Evolutionary conservation across 2,888 invertebrate species (phyloP), one percentile per base, ranked within the genome.

Genomic region (Leptopterna dolabrata): DNA sequence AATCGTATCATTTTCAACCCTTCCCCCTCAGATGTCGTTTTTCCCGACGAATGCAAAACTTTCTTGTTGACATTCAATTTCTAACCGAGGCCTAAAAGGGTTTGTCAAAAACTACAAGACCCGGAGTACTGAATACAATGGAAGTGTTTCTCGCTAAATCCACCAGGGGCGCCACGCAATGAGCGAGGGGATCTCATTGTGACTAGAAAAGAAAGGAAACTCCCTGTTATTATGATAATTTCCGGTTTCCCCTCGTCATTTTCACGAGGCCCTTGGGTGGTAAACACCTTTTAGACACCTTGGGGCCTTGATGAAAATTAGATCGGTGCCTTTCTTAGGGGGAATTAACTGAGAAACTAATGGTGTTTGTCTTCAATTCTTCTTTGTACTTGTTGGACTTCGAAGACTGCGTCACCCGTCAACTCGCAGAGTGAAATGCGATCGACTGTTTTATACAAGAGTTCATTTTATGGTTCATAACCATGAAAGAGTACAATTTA

Each of bases 291-390:
- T 24, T 36, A 55, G 30, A 51, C 81, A 81, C 81, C 81, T 81
- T 55, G 27, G 55, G 81, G 63, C 63, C 81, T 81, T 81, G 55
- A 81, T 81, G 81, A 81, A 81, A 81, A 81, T 81, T 81, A 55
- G 78, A 78, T 78, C 0, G 81, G 27, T 29, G 55, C 51, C 27
- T 81, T 81, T 30, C 24, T 73, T 73, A 11, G 45, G 19, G 45
- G 78, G 19, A 45, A 19, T 16, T 1, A 19, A 27, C n/a, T 9
- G 30, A 36, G 27, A 51, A 51, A 51, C 81, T 81, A 55, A 81
- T 81, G 81, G 81, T 81, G 81, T 81, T 81, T 45, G 51, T 81
- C 81, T 81, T 81, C 29, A 51, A 81, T 81, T 81, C 30, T 47
- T 16, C 51, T 47, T 80, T 80, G n/a, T 51, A 41, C 45, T 45